Percentiles rank a stretch among this genome's conserved stretches.
Conservation (phyloP, 2,888 invertebrate species). For the Eupithecia tripunctaria region DNA sequence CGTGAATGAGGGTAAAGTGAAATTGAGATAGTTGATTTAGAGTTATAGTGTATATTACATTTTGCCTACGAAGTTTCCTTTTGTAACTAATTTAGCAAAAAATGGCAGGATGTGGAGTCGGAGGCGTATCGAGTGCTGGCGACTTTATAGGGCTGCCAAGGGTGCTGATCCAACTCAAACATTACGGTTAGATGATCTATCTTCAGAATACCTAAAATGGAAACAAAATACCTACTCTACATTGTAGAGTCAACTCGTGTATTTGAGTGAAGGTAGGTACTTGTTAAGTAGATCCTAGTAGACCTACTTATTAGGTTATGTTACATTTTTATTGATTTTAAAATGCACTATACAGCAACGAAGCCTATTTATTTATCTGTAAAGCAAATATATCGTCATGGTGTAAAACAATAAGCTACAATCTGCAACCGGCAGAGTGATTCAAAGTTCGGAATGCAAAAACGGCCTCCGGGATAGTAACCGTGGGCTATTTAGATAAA, state of each 20-base stretch:
- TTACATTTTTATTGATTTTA: not conserved
- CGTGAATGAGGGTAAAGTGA: slow-evolving; percentile 14
- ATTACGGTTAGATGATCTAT: not conserved
- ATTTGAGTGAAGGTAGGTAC: not conserved
- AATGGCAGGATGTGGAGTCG: slow-evolving; percentile 76
- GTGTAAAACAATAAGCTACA: no score
- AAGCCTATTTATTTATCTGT: not conserved
- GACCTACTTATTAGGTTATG: not conserved
- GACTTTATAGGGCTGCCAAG: slow-evolving; percentile 55
- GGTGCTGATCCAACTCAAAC: not conserved
- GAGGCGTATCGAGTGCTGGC: slow-evolving; percentile 74
- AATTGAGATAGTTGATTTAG: slow-evolving; percentile 43
- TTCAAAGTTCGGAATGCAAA: slow-evolving; percentile 17
- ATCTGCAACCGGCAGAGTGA: slow-evolving; percentile 9
- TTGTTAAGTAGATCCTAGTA: not conserved
- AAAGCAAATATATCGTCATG: not conserved
- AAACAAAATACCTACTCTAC: not conserved
- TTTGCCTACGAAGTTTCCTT: slow-evolving; percentile 68
- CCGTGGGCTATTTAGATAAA: slow-evolving; percentile 19
- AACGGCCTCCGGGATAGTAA: slow-evolving; percentile 12
- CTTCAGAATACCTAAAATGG: not conserved
- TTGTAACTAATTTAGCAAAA: slow-evolving; percentile 72
- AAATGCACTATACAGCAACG: not conserved
- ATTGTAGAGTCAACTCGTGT: not conserved
- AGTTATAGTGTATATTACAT: slow-evolving; percentile 49